Conservation (phyloP, 1,140 invertebrate genomes). For the Drosophila teissieri region DNA sequence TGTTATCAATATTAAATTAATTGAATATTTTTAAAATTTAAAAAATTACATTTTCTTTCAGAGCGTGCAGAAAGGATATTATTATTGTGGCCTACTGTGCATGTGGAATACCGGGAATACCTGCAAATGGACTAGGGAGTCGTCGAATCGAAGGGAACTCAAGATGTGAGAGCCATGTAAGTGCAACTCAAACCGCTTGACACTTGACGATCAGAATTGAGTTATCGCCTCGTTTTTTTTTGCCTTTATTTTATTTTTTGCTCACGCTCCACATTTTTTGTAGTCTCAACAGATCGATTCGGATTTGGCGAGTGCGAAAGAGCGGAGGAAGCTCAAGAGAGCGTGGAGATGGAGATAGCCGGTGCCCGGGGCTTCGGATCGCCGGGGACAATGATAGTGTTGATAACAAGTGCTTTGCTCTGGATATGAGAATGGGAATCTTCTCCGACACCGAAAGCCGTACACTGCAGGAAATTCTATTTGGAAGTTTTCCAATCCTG, state of each 20-base stretch:
- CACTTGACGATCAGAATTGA: constrained; percentile 58
- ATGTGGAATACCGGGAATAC: constrained; percentile 12
- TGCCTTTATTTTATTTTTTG: constrained; percentile 6
- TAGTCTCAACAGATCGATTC: constrained; percentile 7
- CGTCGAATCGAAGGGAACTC: background rate
- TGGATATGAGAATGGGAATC: constrained; percentile 55
- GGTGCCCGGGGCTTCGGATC: constrained; percentile 10
- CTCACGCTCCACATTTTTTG: constrained; percentile 20
- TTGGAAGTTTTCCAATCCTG: background rate
- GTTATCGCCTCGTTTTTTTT: constrained; percentile 47
- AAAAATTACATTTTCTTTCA: too few relatives aligned
- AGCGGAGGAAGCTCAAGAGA: constrained; percentile 38
- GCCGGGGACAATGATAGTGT: constrained; percentile 56
- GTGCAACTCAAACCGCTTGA: constrained; percentile 52
- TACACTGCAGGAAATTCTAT: background rate
- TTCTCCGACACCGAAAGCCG: constrained; percentile 3
- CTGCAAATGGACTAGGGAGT: constrained; percentile 5
- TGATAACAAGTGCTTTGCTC: constrained; percentile 56
- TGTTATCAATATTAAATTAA: too few relatives aligned
- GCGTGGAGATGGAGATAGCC: constrained; percentile 7
- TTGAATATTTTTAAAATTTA: too few relatives aligned
- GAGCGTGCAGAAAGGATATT: background rate
- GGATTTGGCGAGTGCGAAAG: constrained; percentile 28
- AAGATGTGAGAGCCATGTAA: constrained; percentile 18
- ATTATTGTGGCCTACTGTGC: constrained; percentile 9